A percentile compares a stretch with the other conserved stretches of the same genome.
phyloP scores from a whole-genome alignment of 2,888 invertebrate species.

The Amblyjoppa fuscipennis region DNA sequence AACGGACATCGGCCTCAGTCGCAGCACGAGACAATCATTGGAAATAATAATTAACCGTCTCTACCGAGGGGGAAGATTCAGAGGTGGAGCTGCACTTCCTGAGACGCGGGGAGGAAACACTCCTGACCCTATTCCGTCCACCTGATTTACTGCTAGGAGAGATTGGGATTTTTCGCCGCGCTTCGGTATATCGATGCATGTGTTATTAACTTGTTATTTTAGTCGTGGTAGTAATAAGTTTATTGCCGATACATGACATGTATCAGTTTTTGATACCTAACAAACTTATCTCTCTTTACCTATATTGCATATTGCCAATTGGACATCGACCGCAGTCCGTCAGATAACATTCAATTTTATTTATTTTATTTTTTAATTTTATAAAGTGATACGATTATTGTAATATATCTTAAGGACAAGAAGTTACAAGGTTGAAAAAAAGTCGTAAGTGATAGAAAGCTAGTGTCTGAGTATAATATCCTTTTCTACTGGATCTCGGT shows the following conservation, averaged over 20 bases:
- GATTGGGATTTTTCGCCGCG: conserved; percentile 39
- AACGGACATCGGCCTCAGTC: conserved; percentile 30
- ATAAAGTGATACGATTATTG: no score
- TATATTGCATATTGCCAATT: no score
- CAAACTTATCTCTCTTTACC: no score
- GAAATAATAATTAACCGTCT: conserved; percentile 65
- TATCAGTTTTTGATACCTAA: no score
- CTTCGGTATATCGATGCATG: neutral
- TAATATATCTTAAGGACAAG: neutral
- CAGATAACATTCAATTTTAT: no score
- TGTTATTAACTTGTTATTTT: neutral
- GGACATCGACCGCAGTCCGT: no score
- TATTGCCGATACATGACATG: no score
- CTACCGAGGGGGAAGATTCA: conserved; percentile 10
- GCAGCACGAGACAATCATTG: conserved; percentile 21
- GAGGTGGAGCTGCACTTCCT: conserved; percentile 45
- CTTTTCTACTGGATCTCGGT: neutral
- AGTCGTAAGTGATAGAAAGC: no score
- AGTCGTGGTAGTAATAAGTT: no score
- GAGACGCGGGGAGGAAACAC: conserved; percentile 60
- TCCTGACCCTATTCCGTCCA: conserved; percentile 65
- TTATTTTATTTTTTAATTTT: no score
- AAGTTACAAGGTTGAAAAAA: neutral
- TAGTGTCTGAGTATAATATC: neutral
- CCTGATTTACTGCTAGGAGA: conserved; percentile 60